Base-by-base conservation (phyloP, 2,888 invertebrate genomes). In the Tetropium fuscum region DNA sequence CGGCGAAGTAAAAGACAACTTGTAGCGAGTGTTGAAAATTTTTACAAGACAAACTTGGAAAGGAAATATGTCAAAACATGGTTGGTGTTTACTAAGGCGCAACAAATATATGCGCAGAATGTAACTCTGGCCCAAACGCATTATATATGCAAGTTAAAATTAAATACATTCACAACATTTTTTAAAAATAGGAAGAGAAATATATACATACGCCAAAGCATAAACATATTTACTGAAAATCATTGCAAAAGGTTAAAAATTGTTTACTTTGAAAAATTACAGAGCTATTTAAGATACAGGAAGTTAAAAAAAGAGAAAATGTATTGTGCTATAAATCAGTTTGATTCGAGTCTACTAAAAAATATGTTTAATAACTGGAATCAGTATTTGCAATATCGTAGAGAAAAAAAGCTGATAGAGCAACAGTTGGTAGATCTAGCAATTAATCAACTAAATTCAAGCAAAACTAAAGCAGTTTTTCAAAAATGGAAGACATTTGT, bases 131-230 rank as follows among this genome's bases (percentile, higher is more conserved):
- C 70, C 2, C 13, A 22, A 16, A 36, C 57, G 18, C 61, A 61
- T 47, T 69, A 68, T 48, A 56, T 32, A 19, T 47, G 7, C 27
- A 68, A 65, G 10, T 53, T 69, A 34, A 69, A 63, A 55, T 53
- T 13, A 20, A 59, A 55, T 43, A 56, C 16, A 48, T 62, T 74
- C 18, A 25, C n/a, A 30, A 60, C 63, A 53, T 41, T 70, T 48
- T 32, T 55, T 4, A 22, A 49, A 15, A 56, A 69, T 30, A 53
- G 43, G 44, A 54, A 36, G 16, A 56, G 55, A 43, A 38, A 41
- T 19, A 47, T 56, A 20, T 30, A 10, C 18, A 40, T 60, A 19
- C 47, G 49, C 22, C 40, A 36, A 15, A 53, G 19, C 16, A 13
- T 55, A 13, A 45, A 51, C 10, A 13, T 16, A 10, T 30, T 57